Percentiles rank a stretch among this genome's conserved stretches.
Evolutionary conservation across 30 jellyfish, hydroid and myxozoan genomes (phyloP).

Genomic region (Aurelia aurita complex sp. Pacific): DNA sequence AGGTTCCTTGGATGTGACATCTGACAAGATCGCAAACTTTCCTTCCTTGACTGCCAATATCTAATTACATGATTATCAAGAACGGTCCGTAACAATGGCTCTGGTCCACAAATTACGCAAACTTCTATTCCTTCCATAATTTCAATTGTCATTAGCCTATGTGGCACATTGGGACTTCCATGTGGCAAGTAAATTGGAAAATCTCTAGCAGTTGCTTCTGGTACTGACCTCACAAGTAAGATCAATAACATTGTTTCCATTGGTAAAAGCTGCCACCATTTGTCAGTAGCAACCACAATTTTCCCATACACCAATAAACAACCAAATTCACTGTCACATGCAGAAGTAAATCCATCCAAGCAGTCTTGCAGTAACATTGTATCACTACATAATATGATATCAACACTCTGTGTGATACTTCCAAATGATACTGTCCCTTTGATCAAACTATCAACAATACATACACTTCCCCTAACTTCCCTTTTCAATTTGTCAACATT

Average conservation of each 20-base stretch:
- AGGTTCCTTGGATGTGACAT: constrained; percentile 81
- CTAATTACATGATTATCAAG: constrained; percentile 52
- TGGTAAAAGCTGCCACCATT: constrained; percentile 92
- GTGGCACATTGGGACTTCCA: constrained; percentile 97
- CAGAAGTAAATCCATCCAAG: constrained; percentile 72
- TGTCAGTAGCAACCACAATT: constrained; percentile 93
- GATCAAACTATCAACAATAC: constrained; percentile 62
- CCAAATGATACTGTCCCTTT: constrained; percentile 51
- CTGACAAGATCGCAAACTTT: constrained; percentile 56
- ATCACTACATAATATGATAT: constrained; percentile 53
- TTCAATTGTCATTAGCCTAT: constrained; percentile 82
- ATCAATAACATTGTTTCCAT: constrained; percentile 74
- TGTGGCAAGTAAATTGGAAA: constrained; percentile 90
- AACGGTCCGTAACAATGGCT: constrained; percentile 81
- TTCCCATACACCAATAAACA: constrained; percentile 79
- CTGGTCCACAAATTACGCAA: constrained; percentile 91
- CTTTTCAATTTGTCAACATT: constrained; percentile 84
- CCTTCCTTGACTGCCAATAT: constrained; percentile 83
- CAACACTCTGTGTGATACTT: constrained; percentile 71
- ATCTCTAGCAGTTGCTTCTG: constrained; percentile 75
- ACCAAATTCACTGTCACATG: constrained; percentile 97
- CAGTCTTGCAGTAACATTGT: constrained; percentile 55
- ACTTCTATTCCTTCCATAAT: constrained; percentile 80
- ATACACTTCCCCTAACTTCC: constrained; percentile 58
- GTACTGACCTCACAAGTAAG: constrained; percentile 61